Evolutionary conservation across 2,888 invertebrate genomes (phyloP), one percentile per base, ranked within the genome.

Genomic region (Stenichneumon culpator): DNA sequence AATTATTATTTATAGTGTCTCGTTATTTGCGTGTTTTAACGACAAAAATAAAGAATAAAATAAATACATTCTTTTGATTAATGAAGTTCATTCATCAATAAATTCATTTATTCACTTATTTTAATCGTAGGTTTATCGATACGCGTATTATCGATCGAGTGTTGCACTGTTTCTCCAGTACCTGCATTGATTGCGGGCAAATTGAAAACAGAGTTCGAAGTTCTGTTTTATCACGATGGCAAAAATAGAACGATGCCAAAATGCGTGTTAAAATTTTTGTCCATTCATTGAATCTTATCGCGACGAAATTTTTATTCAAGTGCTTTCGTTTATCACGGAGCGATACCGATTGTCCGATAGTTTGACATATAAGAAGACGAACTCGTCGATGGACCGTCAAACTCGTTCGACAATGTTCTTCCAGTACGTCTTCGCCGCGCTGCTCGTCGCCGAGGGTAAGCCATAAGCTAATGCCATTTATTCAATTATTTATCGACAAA

Each of bases 391-490:
- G 3, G 57, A n/a, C 4, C 2, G 39, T 77, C 72, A 72, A 52
- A 57, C 78, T 28, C 32, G 19, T 86, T 16, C 73, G 32, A 87
- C 39, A 85, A 90, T 90, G 90, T 83, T 90, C 68, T 73, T 82
- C 82, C 89, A 86, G 75, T 87, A 78, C 67, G 14, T 87, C 50
- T 69, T 91, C 14, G 87, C 79, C 6, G 68, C 79, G 0, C 7
- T 88, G 16, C 77, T 91, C 36, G 72, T 90, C 16, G 82, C 88
- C 36, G 89, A 91, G 80, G 90, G 91, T 91, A 89, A 91, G 90
- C 22, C 65, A 67, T 47, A 19, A 68, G 16, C 4, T 11, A 28
- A 32, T 52, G 11, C 28, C 47, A 16, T 19, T 25, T 11, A 57
- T 57, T 11, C 0, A 25, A 22, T 57, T 57, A 0, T 9, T 22